Percentiles rank a stretch among this genome's conserved stretches.
These are phyloP conservation scores for Telmatochromis sp. DNA, from an alignment of 2,113 vertebrate genomes.

Conservation along the genomic window DNA sequence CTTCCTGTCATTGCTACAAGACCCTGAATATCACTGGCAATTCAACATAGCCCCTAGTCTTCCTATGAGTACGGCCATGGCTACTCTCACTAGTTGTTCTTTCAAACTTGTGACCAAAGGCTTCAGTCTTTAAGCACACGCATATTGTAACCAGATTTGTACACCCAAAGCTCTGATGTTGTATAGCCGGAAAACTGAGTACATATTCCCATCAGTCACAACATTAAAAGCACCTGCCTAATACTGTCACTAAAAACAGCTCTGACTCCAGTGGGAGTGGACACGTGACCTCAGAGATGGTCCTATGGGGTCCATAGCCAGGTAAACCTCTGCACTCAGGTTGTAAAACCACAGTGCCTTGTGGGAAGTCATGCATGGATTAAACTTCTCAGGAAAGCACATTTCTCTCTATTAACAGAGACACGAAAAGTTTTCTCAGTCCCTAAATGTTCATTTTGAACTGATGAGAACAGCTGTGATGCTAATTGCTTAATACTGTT, in stretches of 20 bases:
- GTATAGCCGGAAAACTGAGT: not conserved
- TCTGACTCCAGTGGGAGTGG: not conserved
- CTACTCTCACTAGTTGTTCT: not conserved
- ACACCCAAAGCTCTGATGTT: not conserved
- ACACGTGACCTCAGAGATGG: not conserved
- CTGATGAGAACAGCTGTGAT: constrained; percentile 1
- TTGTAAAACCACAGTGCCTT: not conserved
- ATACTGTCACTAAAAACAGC: not conserved
- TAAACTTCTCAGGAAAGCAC: not conserved
- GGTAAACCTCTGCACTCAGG: not conserved
- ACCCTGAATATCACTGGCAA: not conserved
- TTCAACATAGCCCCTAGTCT: not conserved
- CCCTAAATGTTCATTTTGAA: not conserved
- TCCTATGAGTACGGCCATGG: not conserved
- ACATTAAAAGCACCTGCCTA: not conserved
- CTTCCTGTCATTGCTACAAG: not conserved
- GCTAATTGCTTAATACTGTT: constrained; percentile 9
- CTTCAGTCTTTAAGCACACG: not conserved
- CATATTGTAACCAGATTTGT: not conserved
- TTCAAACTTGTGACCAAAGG: not conserved
- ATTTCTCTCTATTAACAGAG: not conserved
- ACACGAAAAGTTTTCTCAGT: not conserved
- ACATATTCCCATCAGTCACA: not conserved
- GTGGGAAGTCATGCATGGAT: not conserved
- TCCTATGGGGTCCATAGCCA: not conserved